Base-by-base conservation (phyloP, 2,797 vertebrate genomes). In the Peromyscus nudipes region DNA sequence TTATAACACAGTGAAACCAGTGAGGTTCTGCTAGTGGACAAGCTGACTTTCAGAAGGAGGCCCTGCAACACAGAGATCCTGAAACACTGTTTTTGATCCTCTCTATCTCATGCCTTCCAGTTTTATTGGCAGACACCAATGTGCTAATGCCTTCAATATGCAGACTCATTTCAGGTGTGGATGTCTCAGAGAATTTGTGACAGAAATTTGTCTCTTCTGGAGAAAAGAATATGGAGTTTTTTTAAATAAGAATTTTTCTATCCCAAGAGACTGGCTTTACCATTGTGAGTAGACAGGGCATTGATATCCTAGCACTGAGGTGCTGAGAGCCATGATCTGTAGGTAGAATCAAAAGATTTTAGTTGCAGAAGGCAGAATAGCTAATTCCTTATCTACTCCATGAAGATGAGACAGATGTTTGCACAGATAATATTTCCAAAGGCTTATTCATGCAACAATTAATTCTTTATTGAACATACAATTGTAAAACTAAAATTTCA, bases 31-130 rank as follows among this genome's bases (percentile, higher is more conserved):
- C 1, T 6, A 25, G 21, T 57, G 7, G 57, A 31, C n/a, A n/a
- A 52, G 4, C 9, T 29, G 64, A n/a, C 27, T 43, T 62, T 55
- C 11, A 12, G 40, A 37, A 89, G 14, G 37, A 67, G 31, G 3
- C 43, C 4, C 37, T n/a, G 9, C 13, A 9, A 21, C 31, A 49
- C 1, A 49, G 19, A 37, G 43, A 55, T 60, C 37, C n/a, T 1
- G 37, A 43, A 46, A 49, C 11, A 7, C 25, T 1, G 1, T 43
- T 65, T 49, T 37, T 5, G 0, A 1, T 19, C 34, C 23, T 88
- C 13, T 43, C 29, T 7, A 1, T 67, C 9, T 87, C 0, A 0
- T 13, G 16, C 37, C n/a, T 40, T 23, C 69, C 46, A 27, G 34
- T 84, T 16, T 16, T 93, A 27, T 52, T 52, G 64, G 3, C 37